Conservation (phyloP, 2,888 invertebrate genomes). For the Diogma glabrata region DNA sequence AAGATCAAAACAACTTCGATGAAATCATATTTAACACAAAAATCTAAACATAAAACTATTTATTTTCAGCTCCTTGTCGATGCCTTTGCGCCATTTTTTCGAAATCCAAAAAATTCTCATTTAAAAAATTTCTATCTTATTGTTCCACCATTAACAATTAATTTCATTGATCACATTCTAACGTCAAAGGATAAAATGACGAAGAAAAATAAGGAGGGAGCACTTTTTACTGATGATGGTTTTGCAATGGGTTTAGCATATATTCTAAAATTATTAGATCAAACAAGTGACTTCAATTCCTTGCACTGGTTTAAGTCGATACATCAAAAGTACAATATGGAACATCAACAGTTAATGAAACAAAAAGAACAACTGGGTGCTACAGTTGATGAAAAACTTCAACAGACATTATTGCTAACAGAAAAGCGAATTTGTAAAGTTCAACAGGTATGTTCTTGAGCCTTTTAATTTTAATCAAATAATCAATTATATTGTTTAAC, state of each 20-base stretch:
- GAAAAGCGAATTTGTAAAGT: constrained; percentile 70
- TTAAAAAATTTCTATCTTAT: constrained; percentile 87
- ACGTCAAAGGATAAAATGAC: constrained; percentile 84
- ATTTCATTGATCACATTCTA: constrained; percentile 88
- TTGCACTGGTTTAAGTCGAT: constrained; percentile 93
- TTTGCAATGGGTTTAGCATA: constrained; percentile 94
- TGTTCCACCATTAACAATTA: constrained; percentile 85
- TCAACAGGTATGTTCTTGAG: constrained; percentile 39
- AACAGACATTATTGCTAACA: constrained; percentile 82
- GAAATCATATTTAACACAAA: too few relatives aligned
- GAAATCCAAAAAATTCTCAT: constrained; percentile 77
- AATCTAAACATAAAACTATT: too few relatives aligned
- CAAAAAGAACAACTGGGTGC: constrained; percentile 29
- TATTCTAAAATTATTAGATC: constrained; percentile 79
- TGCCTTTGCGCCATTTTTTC: constrained; percentile 82
- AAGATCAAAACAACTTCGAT: too few relatives aligned
- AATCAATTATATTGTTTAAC: constrained; percentile 30
- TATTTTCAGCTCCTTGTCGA: constrained; percentile 63
- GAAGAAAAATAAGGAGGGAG: constrained; percentile 62
- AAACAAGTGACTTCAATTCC: constrained; percentile 76
- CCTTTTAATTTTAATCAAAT: constrained; percentile 1
- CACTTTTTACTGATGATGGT: constrained; percentile 95
- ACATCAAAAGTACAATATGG: constrained; percentile 54
- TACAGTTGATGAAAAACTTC: constrained; percentile 70
- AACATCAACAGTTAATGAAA: constrained; percentile 43